Base-by-base conservation (phyloP, 2,797 vertebrate species). In the Miichthys miiuy region DNA sequence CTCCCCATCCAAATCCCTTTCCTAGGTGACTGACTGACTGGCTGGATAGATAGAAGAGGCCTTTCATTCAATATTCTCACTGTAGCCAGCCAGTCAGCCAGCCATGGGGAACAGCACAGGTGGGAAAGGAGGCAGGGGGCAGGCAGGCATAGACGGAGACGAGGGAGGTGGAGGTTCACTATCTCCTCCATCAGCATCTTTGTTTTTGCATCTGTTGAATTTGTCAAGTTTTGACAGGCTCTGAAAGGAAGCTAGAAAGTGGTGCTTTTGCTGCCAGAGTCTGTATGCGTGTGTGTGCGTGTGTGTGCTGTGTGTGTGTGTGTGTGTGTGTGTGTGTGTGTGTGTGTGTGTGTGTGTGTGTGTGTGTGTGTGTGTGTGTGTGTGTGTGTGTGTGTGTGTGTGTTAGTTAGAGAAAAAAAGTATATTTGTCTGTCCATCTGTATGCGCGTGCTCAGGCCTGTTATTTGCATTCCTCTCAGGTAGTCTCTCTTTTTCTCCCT, bases 21-120 rank as follows among this genome's bases (percentile, higher is more conserved):
- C 89, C 91, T 71, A 13, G 86, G 86, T 88, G 89, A 83, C 85
- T 87, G 88, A 58, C 82, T 90, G 88, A 77, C 84, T 90, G 84
- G 75, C 67, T 90, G 84, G 79, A 81, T 89, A 76, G 88, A 91
- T 38, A 38, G 34, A 87, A 86, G 79, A 77, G 85, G 78, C 85
- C 90, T 95, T 94, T 95, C 94, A 95, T 96, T 95, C 89, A 74
- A 91, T 91, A 95, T 95, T 95, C 93, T 94, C 90, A 93, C 90
- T 95, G 94, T 94, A 94, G 92, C 90, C 86, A 85, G 80, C 80
- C 75, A 85, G 57, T 77, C 83, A 88, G 79, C 66, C 85, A 89
- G 87, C 83, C 81, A 81, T 76, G 80, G 34, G 85, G 88, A 88
- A 75, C 87, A 82, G 86, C 82, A 72, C 88, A 92, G 90, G 91